These are phyloP conservation scores for Achatina immaculata DNA, from an alignment of 1,140 invertebrate species.

Conservation along the genomic window DNA sequence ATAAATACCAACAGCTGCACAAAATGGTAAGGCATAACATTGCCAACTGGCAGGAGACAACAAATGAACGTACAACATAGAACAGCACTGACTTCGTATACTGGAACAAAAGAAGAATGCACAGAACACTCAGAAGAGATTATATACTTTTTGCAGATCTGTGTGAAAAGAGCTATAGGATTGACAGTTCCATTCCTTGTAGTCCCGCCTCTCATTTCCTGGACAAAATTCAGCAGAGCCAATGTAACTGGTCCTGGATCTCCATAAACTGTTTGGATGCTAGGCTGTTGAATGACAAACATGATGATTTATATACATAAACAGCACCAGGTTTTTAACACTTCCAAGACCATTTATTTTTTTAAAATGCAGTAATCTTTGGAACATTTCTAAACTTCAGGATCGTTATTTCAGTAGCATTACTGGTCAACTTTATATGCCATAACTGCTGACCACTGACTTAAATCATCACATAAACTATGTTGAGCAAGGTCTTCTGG, in stretches of 20 bases:
- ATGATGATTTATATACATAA: slow-evolving; percentile 18
- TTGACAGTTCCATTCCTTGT: slow-evolving; percentile 71
- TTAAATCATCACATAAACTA: neutral
- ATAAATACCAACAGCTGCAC: too few species aligned
- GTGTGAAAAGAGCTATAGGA: slow-evolving; percentile 81
- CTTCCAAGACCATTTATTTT: too few species aligned
- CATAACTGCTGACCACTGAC: neutral
- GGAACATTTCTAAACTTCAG: too few species aligned
- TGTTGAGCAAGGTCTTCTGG: neutral
- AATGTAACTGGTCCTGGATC: slow-evolving; percentile 81
- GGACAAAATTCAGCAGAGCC: slow-evolving; percentile 78
- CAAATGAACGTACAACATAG: neutral
- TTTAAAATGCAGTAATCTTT: too few species aligned
- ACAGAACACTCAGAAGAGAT: too few species aligned
- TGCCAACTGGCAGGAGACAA: neutral
- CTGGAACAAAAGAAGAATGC: neutral
- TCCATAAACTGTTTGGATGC: slow-evolving; percentile 76
- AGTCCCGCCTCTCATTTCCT: slow-evolving; percentile 76
- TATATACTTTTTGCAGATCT: slow-evolving; percentile 82
- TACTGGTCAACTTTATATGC: too few species aligned
- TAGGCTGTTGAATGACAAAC: slow-evolving; percentile 61
- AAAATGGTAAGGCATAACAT: neutral
- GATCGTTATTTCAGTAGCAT: too few species aligned
- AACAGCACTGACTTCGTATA: neutral
- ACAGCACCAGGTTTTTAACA: neutral